Evolutionary conservation across 2,888 invertebrate genomes (phyloP).

Genomic region (Patella pellucida): DNA sequence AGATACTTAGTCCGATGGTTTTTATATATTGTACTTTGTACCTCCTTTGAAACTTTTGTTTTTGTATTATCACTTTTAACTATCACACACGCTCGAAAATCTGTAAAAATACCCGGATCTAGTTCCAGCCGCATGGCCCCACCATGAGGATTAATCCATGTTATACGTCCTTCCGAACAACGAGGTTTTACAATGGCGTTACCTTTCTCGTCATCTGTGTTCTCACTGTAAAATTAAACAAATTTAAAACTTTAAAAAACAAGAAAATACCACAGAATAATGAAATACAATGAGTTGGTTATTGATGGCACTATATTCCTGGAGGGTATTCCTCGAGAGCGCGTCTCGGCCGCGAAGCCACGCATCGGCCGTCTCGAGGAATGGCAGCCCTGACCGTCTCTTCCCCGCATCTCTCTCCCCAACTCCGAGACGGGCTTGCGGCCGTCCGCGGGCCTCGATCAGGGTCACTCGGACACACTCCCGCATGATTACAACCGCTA

Average conservation of each 20-base stretch:
- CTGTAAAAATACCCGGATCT: conserved; percentile 11
- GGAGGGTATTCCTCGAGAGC: too few species aligned
- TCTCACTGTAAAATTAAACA: conserved; percentile 23
- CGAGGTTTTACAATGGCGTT: conserved; percentile 16
- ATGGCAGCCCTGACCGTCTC: too few species aligned
- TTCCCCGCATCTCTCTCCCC: too few species aligned
- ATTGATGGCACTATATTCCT: too few species aligned
- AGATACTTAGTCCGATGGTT: neutral
- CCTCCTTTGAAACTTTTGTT: conserved; percentile 18
- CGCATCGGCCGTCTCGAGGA: too few species aligned
- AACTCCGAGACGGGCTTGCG: too few species aligned
- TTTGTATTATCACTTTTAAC: conserved; percentile 14
- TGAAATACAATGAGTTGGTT: too few species aligned
- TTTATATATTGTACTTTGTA: neutral
- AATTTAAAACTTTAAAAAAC: neutral
- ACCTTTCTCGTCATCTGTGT: conserved; percentile 16
- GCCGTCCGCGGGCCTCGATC: too few species aligned
- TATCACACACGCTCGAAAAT: conserved; percentile 17
- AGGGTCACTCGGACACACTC: too few species aligned
- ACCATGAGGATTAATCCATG: conserved; percentile 22
- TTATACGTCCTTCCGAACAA: conserved; percentile 21
- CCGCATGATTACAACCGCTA: too few species aligned
- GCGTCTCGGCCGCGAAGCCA: too few species aligned
- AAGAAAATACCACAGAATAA: too few species aligned
- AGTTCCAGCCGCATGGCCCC: conserved; percentile 21